Conservation (phyloP, 30 jellyfish, hydroid and myxozoan genomes). For the Cassiopea andromeda region DNA sequence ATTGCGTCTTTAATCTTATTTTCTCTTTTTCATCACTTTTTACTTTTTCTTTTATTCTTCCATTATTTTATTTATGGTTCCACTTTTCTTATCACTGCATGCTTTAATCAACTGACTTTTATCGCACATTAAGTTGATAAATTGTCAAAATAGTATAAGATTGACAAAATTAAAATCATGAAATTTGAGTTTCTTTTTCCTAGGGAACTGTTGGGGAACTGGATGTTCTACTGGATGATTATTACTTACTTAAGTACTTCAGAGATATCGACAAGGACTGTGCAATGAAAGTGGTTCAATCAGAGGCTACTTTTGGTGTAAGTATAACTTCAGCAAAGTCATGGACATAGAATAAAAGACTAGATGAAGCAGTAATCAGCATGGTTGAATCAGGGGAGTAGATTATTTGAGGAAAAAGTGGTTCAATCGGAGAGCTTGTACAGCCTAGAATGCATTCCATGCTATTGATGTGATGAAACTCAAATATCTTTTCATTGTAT, state of each 20-base stretch:
- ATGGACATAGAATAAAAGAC: constrained; percentile 42
- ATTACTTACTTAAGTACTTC: constrained; percentile 4
- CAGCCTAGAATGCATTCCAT: neutral
- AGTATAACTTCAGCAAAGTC: constrained; percentile 23
- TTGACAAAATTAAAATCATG: neutral
- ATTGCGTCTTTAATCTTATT: no score
- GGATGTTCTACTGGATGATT: constrained; percentile 22
- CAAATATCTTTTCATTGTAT: neutral
- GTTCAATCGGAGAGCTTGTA: constrained; percentile 37
- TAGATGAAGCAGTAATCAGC: constrained; percentile 12
- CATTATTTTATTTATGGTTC: no score
- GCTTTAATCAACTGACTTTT: no score
- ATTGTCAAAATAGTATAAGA: no score
- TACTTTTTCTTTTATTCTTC: no score
- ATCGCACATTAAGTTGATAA: no score
- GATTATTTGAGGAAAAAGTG: constrained; percentile 27
- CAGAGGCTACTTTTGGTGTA: constrained; percentile 1
- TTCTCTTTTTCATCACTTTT: no score
- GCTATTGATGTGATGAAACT: constrained; percentile 19
- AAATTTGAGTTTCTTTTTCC: neutral
- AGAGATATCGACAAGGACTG: constrained; percentile 39
- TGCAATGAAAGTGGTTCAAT: constrained; percentile 15
- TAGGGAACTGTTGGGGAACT: neutral
- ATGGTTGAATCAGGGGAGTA: constrained; percentile 39
- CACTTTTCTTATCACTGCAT: no score